Percentiles rank a stretch among this genome's conserved stretches.
Conservation (phyloP, 2,797 vertebrate species). For the Meriones psammophilus region DNA sequence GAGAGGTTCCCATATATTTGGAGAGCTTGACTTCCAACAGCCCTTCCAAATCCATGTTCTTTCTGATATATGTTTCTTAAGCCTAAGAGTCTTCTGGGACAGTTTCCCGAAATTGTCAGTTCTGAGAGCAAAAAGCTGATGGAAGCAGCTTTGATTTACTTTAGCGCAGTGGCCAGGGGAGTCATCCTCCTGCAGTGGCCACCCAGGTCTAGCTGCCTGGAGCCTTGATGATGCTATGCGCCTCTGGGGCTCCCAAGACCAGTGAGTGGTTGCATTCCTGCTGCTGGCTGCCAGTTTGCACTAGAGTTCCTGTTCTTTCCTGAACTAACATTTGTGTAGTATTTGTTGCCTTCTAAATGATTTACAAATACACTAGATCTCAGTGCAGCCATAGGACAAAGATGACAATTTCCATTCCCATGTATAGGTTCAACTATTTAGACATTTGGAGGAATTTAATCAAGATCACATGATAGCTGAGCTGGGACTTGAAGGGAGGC, state of each 20-base stretch:
- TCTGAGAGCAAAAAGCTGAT: constrained; percentile 19
- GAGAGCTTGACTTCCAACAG: not conserved
- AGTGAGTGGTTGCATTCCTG: too few species aligned
- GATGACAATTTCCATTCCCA: not conserved
- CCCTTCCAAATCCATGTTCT: not conserved
- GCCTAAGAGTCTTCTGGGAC: not conserved
- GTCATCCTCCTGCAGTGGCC: not conserved
- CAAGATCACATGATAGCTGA: not conserved
- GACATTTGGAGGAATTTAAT: not conserved
- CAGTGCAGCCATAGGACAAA: not conserved
- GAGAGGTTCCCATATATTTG: not conserved
- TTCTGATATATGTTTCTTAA: not conserved
- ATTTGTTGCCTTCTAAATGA: not conserved
- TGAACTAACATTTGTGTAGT: not conserved
- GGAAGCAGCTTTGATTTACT: not conserved
- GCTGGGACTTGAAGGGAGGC: constrained; percentile 1
- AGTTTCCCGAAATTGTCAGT: constrained; percentile 6
- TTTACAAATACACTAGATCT: not conserved
- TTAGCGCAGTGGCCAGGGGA: not conserved
- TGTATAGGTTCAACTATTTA: not conserved
- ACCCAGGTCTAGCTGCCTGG: not conserved
- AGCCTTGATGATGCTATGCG: not conserved
- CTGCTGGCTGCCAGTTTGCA: too few species aligned
- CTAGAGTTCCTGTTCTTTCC: constrained; percentile 22
- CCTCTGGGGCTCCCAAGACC: not conserved